phyloP scores from a whole-genome alignment of 2,113 vertebrate species.

The Prionailurus viverrinus region DNA sequence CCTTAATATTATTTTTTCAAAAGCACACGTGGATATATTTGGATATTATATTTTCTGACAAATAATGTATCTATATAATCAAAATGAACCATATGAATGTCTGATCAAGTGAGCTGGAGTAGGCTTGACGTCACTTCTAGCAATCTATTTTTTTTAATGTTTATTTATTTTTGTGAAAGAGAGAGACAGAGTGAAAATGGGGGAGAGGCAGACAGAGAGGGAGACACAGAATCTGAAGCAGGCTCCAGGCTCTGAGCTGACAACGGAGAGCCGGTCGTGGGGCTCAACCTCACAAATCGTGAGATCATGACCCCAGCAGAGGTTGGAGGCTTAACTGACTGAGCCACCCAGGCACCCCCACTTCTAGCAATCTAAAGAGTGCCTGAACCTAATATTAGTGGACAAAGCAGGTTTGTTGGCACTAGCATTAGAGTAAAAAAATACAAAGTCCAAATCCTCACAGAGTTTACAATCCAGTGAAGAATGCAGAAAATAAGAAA shows the following conservation, averaged over 20 bases:
- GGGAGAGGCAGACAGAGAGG: no score
- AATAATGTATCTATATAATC: neutral
- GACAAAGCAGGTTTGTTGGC: neutral
- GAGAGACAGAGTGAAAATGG: no score
- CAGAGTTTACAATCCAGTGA: neutral
- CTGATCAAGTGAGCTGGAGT: neutral
- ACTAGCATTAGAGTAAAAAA: neutral
- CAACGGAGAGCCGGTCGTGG: no score
- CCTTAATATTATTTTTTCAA: neutral
- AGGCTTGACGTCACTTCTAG: neutral
- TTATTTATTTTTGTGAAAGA: no score
- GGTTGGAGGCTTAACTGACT: no score
- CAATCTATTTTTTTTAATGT: neutral
- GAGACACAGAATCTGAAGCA: no score
- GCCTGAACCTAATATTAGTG: neutral
- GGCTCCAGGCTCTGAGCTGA: no score
- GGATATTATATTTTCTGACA: neutral
- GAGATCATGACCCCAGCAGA: no score
- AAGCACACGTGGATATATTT: neutral
- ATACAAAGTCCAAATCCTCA: neutral
- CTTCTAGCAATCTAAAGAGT: neutral
- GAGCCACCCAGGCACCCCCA: no score
- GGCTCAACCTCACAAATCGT: no score
- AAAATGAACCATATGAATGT: neutral
- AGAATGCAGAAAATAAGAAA: neutral